phyloP scores from a whole-genome alignment of 2,113 vertebrate genomes.

The Paralichthys olivaceus region DNA sequence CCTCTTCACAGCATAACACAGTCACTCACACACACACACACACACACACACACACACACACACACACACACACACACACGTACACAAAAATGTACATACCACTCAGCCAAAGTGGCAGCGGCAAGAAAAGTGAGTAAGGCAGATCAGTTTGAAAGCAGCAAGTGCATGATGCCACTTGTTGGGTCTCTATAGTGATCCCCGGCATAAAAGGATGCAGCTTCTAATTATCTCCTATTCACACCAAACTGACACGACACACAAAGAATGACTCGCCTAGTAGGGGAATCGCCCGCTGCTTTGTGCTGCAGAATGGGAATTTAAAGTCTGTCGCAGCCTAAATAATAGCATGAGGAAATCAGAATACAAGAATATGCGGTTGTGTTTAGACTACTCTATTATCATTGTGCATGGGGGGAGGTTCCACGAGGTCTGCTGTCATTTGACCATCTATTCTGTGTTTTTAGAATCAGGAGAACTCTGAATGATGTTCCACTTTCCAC shows the following conservation, averaged over 20 bases:
- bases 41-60: slow-evolving; percentile 36
- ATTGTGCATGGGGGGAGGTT: background rate
- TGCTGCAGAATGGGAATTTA: slow-evolving; percentile 48
- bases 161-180: slow-evolving; percentile 68
- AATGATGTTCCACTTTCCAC: slow-evolving; percentile 43
- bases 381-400: background rate
- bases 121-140: slow-evolving; percentile 48
- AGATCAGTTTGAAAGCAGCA: slow-evolving; percentile 49
- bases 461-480: slow-evolving; percentile 22
- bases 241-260: slow-evolving; percentile 47
- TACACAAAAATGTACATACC: slow-evolving; percentile 41
- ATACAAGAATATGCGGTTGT: background rate
- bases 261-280: slow-evolving; percentile 62
- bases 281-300: slow-evolving; percentile 56
- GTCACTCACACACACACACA: slow-evolving; percentile 18
- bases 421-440: background rate
- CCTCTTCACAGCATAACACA: slow-evolving; percentile 61
- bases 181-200: slow-evolving; percentile 55
- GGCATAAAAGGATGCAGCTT: slow-evolving; percentile 67
- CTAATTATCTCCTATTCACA: slow-evolving; percentile 75
- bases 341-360: slow-evolving; percentile 30
- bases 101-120: slow-evolving; percentile 56
- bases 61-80: background rate
- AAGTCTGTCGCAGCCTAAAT: slow-evolving; percentile 53
- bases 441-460: slow-evolving; percentile 25